Conservation (phyloP, 64 coral and sea anemone species). For the Cladopsammia gracilis region DNA sequence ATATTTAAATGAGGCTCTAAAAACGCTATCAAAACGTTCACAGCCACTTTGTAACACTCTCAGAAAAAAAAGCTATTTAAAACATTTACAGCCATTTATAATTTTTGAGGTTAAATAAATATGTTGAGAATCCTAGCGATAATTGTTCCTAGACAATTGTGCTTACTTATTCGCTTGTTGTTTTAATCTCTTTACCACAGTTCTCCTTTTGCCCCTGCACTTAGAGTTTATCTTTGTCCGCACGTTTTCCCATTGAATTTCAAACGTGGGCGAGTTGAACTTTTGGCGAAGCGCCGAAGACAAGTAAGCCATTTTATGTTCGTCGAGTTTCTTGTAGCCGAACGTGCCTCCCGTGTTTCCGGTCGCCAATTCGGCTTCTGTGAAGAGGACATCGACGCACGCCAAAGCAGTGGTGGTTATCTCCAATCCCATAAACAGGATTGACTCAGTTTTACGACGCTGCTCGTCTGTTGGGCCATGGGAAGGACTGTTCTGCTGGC, state of each 20-base stretch:
- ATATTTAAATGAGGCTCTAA: no score
- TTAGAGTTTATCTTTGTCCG: conserved; percentile 4
- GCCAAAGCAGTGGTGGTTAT: conserved; percentile 13
- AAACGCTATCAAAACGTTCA: no score
- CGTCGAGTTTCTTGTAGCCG: conserved; percentile 23
- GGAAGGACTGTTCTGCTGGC: background rate
- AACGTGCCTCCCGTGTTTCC: background rate
- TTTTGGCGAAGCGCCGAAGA: no score
- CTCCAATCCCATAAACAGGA: background rate
- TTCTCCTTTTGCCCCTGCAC: conserved; percentile 39
- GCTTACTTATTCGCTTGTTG: background rate
- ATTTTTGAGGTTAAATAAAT: background rate
- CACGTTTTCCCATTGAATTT: conserved; percentile 21
- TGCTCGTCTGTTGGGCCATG: conserved; percentile 4
- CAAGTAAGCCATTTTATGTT: background rate
- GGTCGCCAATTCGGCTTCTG: conserved; percentile 11
- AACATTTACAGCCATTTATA: background rate
- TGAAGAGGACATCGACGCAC: background rate
- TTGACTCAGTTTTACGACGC: background rate
- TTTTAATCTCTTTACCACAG: background rate
- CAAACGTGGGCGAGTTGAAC: conserved; percentile 27
- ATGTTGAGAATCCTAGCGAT: background rate
- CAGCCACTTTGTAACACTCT: no score
- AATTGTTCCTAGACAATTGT: background rate
- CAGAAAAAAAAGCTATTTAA: no score